Conservation (phyloP, 2,113 vertebrate species). For the Xenus cinereus region DNA sequence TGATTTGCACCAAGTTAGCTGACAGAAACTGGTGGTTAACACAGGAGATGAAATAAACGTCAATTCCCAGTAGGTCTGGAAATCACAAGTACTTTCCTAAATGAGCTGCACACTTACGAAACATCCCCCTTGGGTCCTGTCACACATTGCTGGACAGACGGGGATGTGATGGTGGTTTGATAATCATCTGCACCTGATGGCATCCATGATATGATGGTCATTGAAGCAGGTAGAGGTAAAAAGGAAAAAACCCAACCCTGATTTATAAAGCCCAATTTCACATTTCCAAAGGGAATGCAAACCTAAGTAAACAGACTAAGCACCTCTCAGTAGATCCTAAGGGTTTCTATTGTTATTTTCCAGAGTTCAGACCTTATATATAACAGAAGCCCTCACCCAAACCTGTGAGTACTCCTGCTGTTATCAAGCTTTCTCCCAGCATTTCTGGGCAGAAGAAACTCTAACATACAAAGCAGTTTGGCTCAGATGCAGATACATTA, state of each 20-base stretch:
- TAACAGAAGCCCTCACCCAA: neutral
- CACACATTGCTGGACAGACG: neutral
- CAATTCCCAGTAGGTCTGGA: neutral
- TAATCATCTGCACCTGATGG: neutral
- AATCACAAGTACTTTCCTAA: neutral
- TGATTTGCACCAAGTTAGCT: neutral
- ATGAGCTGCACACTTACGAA: neutral
- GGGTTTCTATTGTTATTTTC: neutral
- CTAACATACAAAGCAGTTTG: neutral
- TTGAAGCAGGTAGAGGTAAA: neutral
- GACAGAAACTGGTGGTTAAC: neutral
- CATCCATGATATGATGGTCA: neutral
- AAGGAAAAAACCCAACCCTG: accelerated
- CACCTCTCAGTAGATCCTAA: neutral
- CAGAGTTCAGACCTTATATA: neutral
- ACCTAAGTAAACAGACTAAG: neutral
- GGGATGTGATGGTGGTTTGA: neutral
- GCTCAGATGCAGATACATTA: neutral
- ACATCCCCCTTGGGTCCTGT: neutral
- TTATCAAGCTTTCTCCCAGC: neutral
- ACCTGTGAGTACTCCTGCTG: neutral
- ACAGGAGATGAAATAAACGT: neutral
- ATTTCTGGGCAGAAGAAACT: neutral
- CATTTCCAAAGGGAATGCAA: neutral
- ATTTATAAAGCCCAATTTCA: neutral